Base-by-base conservation (phyloP, 2,888 invertebrate genomes). In the Frankliniella fusca region DNA sequence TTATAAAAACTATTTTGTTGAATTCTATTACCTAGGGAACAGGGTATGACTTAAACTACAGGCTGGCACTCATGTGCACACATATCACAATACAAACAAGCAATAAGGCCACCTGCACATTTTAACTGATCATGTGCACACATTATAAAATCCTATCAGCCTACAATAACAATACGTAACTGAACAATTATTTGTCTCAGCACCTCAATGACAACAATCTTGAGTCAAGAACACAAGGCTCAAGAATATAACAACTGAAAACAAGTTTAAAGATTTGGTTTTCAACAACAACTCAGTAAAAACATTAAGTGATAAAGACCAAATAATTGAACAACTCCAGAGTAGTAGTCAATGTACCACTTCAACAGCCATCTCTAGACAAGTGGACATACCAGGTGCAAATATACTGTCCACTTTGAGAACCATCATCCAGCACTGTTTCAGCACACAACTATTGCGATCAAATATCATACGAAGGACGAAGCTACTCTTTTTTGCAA, bases 31-130 rank as follows among this genome's bases (percentile, higher is more conserved):
- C 27, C 70, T 76, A 76, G 70, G 70, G 70, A 76, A 76, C 70
- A 76, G 70, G 70, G 27, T 76, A 76, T 27, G 27, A 76, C 70
- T 76, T 76, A 76, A 9, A 23, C 70, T 76, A 76, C 70, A 76
- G 70, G 70, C 70, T 76, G 70, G 70, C 70, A 76, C 70, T 27
- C 70, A 23, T 76, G 70, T 76, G 70, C 70, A 76, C 70, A 76
- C 70, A 76, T 76, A 76, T 76, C 70, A 76, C 70, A 76, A 76
- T 76, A 76, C 70, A 76, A 76, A 76, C 70, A 76, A 76, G 70
- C 70, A 76, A 76, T 23, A 76, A 76, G 70, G 70, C 70, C 70
- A 76, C 70, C 70, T 76, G 70, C 70, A 76, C 70, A 76, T 76
- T 76, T 76, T 11, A 76, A 76, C 70, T 76, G 70, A 76, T 76